These are phyloP conservation scores for Drosophila anomelani DNA, from an alignment of 2,888 invertebrate species.

Conservation along the genomic window DNA sequence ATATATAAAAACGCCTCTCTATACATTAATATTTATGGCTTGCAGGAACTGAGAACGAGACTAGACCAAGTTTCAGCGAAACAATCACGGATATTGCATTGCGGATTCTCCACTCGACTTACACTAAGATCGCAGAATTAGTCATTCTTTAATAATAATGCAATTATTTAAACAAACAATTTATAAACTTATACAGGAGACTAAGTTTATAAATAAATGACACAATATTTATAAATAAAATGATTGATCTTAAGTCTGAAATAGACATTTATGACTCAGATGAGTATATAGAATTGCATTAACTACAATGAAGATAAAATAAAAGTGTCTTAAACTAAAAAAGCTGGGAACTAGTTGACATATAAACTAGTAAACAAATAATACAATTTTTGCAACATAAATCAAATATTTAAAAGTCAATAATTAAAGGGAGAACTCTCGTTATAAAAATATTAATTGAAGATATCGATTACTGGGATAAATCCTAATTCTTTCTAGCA, in stretches of 20 bases:
- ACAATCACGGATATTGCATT: constrained; percentile 26
- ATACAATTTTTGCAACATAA: neutral
- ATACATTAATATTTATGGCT: constrained; percentile 45
- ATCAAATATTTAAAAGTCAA: neutral
- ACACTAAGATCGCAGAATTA: neutral
- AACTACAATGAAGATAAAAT: neutral
- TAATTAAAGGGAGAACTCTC: neutral
- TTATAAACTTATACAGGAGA: neutral
- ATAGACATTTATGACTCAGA: neutral
- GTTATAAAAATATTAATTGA: neutral
- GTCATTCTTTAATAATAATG: neutral
- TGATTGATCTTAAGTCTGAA: constrained; percentile 1
- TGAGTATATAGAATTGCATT: neutral
- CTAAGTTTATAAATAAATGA: constrained; percentile 1
- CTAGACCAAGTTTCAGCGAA: constrained; percentile 25
- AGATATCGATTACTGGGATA: neutral
- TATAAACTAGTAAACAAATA: neutral
- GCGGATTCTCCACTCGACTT: neutral
- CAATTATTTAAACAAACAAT: neutral
- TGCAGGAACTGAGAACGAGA: constrained; percentile 44
- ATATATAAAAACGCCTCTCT: constrained; percentile 1
- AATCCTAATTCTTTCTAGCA: neutral
- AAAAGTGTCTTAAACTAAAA: no score
- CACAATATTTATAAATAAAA: neutral
- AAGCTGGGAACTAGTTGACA: no score